Base-by-base conservation (phyloP, 2,113 vertebrate species). In the Neodon shergylaensis region DNA sequence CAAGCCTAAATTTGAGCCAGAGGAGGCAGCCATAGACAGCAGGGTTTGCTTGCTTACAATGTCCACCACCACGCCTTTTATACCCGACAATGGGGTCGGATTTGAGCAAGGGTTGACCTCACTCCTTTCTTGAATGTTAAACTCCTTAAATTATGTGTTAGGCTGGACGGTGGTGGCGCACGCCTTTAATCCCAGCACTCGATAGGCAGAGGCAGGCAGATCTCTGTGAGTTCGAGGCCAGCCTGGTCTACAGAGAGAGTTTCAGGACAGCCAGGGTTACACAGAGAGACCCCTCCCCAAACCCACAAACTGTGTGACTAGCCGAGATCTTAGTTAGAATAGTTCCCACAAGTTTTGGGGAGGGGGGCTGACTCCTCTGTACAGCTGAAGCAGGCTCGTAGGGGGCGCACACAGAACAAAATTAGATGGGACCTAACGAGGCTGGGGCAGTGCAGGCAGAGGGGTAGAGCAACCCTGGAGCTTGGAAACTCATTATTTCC, bases 401-500 rank as follows among this genome's bases (percentile, higher is more conserved):
- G 5, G 17, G 42, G 36, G 42, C 0, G 42, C 0, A 63, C 24
- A 14, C 36, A 54, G 84, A 58, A 12, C 6, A 7, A 65, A 74
- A 12, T 31, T 54, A 39, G 79, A 73, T 0, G 9, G 91, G 82
- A n/a, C 72, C 31, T 52, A 58, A 49, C 26, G 13, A 16, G 73
- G 11, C 74, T 6, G 54, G 22, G 66, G 82, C n/a, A 31, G 61
- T 24, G 77, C 44, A 0, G 68, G 31, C 31, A 7, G 52, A 54
- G 72, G 70, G 42, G 19, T 26, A 5, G 65, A 22, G 70, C 24
- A 73, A 65, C n/a, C 31, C 36, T 11, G 61, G 49, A 83, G 74
- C 79, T 68, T 58, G 92, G 90, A 95, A 97, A 93, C 83, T 72
- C 61, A 95, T 96, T 84, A 82, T 88, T 93, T 97, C 92, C 76